Conservation (phyloP, 2,888 invertebrate genomes). For the Tipula helvola region DNA sequence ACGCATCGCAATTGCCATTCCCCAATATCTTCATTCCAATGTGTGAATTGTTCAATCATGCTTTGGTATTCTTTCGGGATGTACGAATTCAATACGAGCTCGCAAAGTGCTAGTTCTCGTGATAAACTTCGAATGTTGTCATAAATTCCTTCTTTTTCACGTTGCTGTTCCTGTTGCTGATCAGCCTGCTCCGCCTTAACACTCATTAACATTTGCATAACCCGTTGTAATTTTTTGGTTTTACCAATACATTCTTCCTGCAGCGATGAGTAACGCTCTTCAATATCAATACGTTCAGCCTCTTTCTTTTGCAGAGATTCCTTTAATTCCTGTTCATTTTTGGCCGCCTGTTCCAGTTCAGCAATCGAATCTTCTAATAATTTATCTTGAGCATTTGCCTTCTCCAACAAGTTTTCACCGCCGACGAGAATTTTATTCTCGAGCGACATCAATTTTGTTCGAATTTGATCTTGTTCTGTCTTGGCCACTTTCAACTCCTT, state of each 20-base stretch:
- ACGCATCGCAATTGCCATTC: conserved; percentile 98
- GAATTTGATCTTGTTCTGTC: conserved; percentile 70
- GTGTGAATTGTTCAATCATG: conserved; percentile 79
- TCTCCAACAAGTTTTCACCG: conserved; percentile 94
- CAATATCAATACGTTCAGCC: conserved; percentile 84
- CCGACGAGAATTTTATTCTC: conserved; percentile 96
- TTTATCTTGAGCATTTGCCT: conserved; percentile 85
- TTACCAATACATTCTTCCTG: conserved; percentile 93
- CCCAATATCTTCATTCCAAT: conserved; percentile 97
- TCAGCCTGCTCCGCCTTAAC: conserved; percentile 75
- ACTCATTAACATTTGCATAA: conserved; percentile 75
- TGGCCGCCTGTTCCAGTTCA: conserved; percentile 65
- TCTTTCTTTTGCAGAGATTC: conserved; percentile 79
- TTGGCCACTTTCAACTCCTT: conserved; percentile 63
- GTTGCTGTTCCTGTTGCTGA: conserved; percentile 86
- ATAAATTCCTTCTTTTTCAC: conserved; percentile 91
- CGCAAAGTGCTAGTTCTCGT: conserved; percentile 81
- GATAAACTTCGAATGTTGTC: conserved; percentile 86
- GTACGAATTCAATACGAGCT: conserved; percentile 80
- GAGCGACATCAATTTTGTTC: conserved; percentile 74
- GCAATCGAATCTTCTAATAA: conserved; percentile 76
- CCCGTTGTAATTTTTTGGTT: conserved; percentile 81
- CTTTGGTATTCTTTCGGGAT: conserved; percentile 91
- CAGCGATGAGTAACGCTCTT: conserved; percentile 85
- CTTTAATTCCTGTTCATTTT: conserved; percentile 68